Evolutionary conservation across 2,888 invertebrate genomes (phyloP), one percentile per base, ranked within the genome.

Genomic region (Branchellion lobata): DNA sequence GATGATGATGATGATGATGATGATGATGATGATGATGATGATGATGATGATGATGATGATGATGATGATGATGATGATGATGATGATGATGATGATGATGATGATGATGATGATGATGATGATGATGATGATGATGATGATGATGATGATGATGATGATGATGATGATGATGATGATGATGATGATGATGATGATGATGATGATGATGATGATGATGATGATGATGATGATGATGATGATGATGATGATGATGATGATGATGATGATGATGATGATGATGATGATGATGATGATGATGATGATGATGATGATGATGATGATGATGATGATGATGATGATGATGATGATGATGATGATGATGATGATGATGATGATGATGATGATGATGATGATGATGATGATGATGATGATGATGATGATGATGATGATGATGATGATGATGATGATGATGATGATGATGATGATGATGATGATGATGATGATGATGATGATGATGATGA

Each of bases 1-100:
- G 65, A 65, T n/a, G 29, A 65, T 65, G 65, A 65, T 27, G 8
- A 65, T 65, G 24, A 27, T 65, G 8, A 29, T 27, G 65, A 65
- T n/a, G 29, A 65, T 65, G 65, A 65, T 27, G 8, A 65, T 65
- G 24, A 27, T 65, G 8, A 29, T 27, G 65, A 65, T n/a, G 29
- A 65, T 65, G 65, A 65, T 27, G 8, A 65, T 65, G 24, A 27
- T 65, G 8, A 29, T 27, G 65, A 65, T n/a, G 29, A 65, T 65
- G 65, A 65, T 27, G 8, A 65, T 65, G 24, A 27, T 65, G 8
- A 29, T 27, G 65, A 65, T n/a, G 29, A 65, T 65, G 65, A 65
- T 27, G 8, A 65, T 65, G 24, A 27, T 65, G 8, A 29, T 27
- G 65, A 65, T n/a, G 29, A 65, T 65, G 65, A 65, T 27, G 8